Evolutionary conservation across 2,113 vertebrate genomes (phyloP).

Genomic region (Sinocyclocheilus anophthalmus): DNA sequence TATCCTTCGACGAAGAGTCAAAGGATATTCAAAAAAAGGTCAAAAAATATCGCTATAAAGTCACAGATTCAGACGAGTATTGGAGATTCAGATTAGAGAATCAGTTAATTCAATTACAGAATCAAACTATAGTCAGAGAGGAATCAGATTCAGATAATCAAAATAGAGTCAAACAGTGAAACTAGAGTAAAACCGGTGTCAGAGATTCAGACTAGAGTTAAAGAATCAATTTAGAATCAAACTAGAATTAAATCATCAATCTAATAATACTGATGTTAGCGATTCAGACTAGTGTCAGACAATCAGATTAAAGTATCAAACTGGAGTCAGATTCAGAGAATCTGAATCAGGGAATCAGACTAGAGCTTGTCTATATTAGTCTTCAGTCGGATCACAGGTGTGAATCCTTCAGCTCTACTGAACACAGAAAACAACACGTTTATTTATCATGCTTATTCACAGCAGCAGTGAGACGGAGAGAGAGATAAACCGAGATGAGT

Average conservation of each 20-base stretch:
- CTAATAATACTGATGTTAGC: not conserved
- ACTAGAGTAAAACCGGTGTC: not conserved
- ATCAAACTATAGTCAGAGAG: not conserved
- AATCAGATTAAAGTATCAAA: not conserved
- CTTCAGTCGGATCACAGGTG: not conserved
- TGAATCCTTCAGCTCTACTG: not conserved
- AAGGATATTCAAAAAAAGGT: too few species aligned
- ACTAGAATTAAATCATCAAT: not conserved
- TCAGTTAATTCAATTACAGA: not conserved
- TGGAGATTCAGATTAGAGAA: not conserved
- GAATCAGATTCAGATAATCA: not conserved
- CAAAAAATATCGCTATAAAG: not conserved
- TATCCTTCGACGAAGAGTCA: too few species aligned
- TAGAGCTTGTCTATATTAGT: not conserved
- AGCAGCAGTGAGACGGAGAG: not conserved
- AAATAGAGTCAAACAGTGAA: too few species aligned
- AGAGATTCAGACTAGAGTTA: not conserved
- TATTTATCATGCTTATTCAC: not conserved
- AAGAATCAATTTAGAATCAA: not conserved
- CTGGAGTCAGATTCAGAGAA: not conserved
- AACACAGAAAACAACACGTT: not conserved
- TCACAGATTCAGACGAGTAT: not conserved
- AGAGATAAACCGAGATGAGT: not conserved
- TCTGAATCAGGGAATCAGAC: not conserved
- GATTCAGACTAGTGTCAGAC: too few species aligned